These are phyloP conservation scores for Tuberolachnus salignus DNA, from an alignment of 2,888 invertebrate species.

Conservation along the genomic window DNA sequence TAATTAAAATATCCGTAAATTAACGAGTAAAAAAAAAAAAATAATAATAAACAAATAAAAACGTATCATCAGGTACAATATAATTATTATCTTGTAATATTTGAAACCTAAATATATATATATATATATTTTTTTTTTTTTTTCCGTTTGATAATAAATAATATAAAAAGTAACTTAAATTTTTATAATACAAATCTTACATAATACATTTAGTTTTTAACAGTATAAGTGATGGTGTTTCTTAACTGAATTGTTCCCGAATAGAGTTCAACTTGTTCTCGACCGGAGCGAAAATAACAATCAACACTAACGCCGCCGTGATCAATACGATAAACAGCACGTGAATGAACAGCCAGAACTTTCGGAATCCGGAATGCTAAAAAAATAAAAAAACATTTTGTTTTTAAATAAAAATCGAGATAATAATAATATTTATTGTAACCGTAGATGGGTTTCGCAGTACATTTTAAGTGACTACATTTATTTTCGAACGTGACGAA, in stretches of 20 bases:
- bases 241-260: slow-evolving; percentile 37
- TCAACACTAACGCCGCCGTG: slow-evolving; percentile 74
- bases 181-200: slow-evolving; percentile 50
- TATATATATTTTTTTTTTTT: too few relatives aligned
- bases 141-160: slow-evolving; percentile 38
- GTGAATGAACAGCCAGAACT: slow-evolving; percentile 79
- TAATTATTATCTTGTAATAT: too few relatives aligned
- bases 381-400: slow-evolving; percentile 62
- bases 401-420: neutral
- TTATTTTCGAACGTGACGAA: too few relatives aligned
- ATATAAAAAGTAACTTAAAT: slow-evolving; percentile 46
- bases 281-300: slow-evolving; percentile 78
- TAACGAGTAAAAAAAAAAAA: too few relatives aligned
- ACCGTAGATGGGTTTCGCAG: too few relatives aligned
- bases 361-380: slow-evolving; percentile 80
- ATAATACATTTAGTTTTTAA: neutral
- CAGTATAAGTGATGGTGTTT: too few relatives aligned
- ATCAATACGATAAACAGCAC: slow-evolving; percentile 74
- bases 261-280: slow-evolving; percentile 63
- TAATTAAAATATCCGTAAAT: too few relatives aligned
- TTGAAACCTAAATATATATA: too few relatives aligned
- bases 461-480: too few relatives aligned
- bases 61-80: too few relatives aligned
- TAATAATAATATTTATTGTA: too few relatives aligned
- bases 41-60: too few relatives aligned